Conservation (phyloP, 2,113 vertebrate genomes). For the Neoarius graeffei region DNA sequence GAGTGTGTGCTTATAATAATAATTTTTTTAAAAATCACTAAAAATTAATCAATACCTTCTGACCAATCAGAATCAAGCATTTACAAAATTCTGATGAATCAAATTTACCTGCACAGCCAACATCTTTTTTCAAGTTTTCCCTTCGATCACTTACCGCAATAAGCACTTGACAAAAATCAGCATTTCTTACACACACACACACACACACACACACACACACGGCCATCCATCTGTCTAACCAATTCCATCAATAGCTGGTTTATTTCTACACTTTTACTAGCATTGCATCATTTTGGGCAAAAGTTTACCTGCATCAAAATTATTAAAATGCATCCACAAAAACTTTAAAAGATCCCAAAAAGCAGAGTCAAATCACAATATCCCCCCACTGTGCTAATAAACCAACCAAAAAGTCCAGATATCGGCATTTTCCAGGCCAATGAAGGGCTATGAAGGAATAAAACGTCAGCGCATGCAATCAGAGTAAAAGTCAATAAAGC, state of each 20-base stretch:
- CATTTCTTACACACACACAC: neutral
- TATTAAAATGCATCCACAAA: conserved; percentile 38
- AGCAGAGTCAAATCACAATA: neutral
- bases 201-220: neutral
- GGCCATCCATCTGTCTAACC: neutral
- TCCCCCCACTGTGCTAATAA: conserved; percentile 25
- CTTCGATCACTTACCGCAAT: neutral
- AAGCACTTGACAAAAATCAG: neutral
- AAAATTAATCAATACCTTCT: neutral
- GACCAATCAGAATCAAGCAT: neutral
- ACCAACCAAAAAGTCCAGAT: neutral
- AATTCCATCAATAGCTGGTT: conserved; percentile 26
- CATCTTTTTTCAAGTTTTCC: neutral
- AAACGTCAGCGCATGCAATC: conserved; percentile 32
- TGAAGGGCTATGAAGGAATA: neutral
- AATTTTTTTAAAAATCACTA: neutral
- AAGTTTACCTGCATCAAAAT: conserved; percentile 27
- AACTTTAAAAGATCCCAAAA: conserved; percentile 19
- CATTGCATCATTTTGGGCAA: conserved; percentile 12
- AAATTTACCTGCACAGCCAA: neutral
- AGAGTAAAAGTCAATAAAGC: conserved; percentile 52
- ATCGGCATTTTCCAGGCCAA: conserved; percentile 8
- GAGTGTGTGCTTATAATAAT: neutral
- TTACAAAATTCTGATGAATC: neutral
- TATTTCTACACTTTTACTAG: conserved; percentile 27